phyloP scores from a whole-genome alignment of 2,888 invertebrate species.

The Stenodera caucasica region DNA sequence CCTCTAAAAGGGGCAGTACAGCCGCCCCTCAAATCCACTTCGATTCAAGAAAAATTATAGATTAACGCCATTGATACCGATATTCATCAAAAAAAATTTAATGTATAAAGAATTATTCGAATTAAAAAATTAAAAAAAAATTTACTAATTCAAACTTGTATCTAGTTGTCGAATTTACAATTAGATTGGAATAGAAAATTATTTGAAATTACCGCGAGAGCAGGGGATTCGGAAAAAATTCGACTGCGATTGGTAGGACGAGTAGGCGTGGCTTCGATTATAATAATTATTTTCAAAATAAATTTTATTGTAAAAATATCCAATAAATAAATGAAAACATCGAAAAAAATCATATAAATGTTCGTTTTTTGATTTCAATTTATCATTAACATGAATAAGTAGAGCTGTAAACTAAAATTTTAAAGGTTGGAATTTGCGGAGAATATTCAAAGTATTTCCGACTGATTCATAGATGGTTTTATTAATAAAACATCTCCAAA shows the following conservation, averaged over 20 bases:
- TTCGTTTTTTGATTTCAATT: too few species aligned
- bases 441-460: not conserved
- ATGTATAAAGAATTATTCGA: too few species aligned
- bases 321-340: too few species aligned
- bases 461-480: slow-evolving; percentile 10
- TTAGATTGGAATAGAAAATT: not conserved
- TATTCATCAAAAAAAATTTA: too few species aligned
- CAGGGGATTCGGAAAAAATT: not conserved
- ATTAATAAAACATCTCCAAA: not conserved
- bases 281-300: too few species aligned
- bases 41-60: not conserved
- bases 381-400: too few species aligned
- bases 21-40: not conserved
- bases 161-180: too few species aligned
- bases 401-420: too few species aligned
- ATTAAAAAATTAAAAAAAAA: too few species aligned
- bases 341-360: too few species aligned
- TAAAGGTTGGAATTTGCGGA: not conserved
- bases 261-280: not conserved
- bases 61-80: not conserved
- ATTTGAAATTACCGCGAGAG: not conserved
- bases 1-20: slow-evolving; percentile 14
- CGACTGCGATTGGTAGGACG: not conserved
- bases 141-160: too few species aligned
- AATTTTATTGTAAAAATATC: too few species aligned